A percentile compares a stretch with the other conserved stretches of the same genome.
These are phyloP conservation scores for Drosophila putrida DNA, from an alignment of 2,888 invertebrate genomes.

Conservation along the genomic window DNA sequence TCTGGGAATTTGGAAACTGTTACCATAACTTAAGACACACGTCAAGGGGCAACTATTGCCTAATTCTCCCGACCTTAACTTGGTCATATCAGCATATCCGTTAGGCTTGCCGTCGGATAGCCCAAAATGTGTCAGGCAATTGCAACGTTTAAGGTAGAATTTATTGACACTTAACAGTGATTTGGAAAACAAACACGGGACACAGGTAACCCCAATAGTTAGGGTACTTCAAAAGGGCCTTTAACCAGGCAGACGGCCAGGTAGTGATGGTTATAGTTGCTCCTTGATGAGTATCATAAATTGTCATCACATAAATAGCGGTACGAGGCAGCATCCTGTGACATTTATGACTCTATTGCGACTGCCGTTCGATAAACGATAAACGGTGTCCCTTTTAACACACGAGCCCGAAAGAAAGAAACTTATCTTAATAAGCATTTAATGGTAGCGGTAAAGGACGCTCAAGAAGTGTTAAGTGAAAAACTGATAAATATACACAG, in stretches of 20 bases:
- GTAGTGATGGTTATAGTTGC: conserved; percentile 35
- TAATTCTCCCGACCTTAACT: neutral
- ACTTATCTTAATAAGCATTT: conserved; percentile 81
- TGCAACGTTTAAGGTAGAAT: conserved; percentile 70
- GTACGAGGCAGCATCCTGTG: conserved; percentile 55
- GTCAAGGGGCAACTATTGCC: conserved; percentile 13
- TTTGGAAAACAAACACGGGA: conserved; percentile 48
- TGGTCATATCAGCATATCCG: conserved; percentile 45
- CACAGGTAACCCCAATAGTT: conserved; percentile 27
- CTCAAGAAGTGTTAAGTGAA: conserved; percentile 61
- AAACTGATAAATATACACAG: conserved; percentile 27
- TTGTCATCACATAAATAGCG: conserved; percentile 82
- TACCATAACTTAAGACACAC: conserved; percentile 62
- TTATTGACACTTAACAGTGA: conserved; percentile 74
- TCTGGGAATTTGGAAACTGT: conserved; percentile 41
- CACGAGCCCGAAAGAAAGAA: conserved; percentile 32
- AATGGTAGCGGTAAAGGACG: conserved; percentile 78
- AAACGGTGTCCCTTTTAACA: conserved; percentile 57
- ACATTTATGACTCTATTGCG: conserved; percentile 82
- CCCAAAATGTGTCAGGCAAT: conserved; percentile 67
- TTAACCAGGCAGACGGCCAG: neutral
- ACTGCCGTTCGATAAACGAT: conserved; percentile 55
- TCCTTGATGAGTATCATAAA: conserved; percentile 75
- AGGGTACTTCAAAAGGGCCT: conserved; percentile 9
- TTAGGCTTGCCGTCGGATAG: conserved; percentile 48